Evolutionary conservation across 2,797 vertebrate species (phyloP).

Genomic region (Tinamus major): DNA sequence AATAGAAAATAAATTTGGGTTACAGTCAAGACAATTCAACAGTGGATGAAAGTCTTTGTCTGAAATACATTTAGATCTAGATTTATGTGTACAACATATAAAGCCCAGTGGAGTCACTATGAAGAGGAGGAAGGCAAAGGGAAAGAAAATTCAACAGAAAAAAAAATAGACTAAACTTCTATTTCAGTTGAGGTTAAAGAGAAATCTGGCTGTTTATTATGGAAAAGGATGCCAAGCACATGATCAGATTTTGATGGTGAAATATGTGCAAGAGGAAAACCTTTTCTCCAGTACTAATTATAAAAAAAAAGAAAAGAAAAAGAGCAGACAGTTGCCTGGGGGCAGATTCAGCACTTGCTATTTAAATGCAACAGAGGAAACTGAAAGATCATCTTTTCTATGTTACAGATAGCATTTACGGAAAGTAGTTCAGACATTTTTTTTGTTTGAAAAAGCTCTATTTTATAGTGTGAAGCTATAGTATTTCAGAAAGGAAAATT

Average conservation of each 20-base stretch:
- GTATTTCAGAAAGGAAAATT: background rate
- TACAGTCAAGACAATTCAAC: background rate
- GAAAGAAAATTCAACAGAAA: background rate
- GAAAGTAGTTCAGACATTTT: background rate
- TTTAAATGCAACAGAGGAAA: background rate
- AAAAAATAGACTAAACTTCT: background rate
- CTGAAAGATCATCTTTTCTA: background rate
- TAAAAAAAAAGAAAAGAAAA: background rate
- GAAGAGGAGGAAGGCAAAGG: background rate
- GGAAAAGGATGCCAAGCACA: background rate
- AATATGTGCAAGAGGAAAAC: background rate
- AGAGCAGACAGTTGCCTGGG: background rate
- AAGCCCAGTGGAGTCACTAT: background rate
- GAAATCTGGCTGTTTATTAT: background rate
- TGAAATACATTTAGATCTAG: background rate
- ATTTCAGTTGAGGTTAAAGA: background rate
- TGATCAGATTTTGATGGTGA: background rate
- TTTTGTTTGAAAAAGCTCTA: background rate
- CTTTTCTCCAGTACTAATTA: background rate
- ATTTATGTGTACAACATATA: background rate
- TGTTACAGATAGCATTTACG: background rate
- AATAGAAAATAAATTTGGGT: slow-evolving; percentile 54
- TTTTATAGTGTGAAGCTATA: background rate
- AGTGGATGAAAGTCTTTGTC: background rate
- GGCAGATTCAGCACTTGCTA: background rate